Percentiles rank a stretch among this genome's conserved stretches.
phyloP scores from a whole-genome alignment of 2,113 vertebrate genomes.

The Mormyrus iriodes region DNA sequence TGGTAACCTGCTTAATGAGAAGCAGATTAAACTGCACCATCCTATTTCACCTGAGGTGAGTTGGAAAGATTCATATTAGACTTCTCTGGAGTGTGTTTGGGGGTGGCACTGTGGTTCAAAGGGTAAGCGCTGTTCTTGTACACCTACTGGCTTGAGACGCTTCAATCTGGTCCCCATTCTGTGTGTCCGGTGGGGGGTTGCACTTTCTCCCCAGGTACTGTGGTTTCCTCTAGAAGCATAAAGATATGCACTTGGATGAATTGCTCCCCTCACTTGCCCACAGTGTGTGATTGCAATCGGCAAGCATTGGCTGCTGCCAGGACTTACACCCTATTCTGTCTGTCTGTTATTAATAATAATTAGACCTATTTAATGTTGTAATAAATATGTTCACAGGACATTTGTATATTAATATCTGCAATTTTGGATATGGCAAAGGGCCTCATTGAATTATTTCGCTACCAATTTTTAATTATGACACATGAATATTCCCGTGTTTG shows the following conservation, averaged over 20 bases:
- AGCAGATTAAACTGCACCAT: background rate
- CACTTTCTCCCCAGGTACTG: background rate
- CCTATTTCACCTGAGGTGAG: background rate
- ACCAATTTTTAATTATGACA: background rate
- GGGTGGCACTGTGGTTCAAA: no score
- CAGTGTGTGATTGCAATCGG: background rate
- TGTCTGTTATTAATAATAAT: background rate
- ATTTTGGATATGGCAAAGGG: background rate
- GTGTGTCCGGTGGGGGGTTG: background rate
- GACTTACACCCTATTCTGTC: background rate
- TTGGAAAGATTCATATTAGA: background rate
- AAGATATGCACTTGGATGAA: background rate
- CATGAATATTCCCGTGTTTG: background rate
- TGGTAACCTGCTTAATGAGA: constrained; percentile 10
- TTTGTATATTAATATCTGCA: background rate
- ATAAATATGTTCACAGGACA: background rate
- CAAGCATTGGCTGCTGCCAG: background rate
- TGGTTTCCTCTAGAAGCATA: background rate
- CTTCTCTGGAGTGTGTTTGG: background rate
- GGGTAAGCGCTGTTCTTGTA: background rate
- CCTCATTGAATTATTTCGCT: background rate
- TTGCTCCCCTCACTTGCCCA: background rate
- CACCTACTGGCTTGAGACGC: background rate
- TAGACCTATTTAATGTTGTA: background rate
- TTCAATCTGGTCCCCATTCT: background rate